A percentile compares a stretch with the other conserved stretches of the same genome.
Evolutionary conservation across 2,113 vertebrate species (phyloP).

Genomic region (Urocitellus parryii): DNA sequence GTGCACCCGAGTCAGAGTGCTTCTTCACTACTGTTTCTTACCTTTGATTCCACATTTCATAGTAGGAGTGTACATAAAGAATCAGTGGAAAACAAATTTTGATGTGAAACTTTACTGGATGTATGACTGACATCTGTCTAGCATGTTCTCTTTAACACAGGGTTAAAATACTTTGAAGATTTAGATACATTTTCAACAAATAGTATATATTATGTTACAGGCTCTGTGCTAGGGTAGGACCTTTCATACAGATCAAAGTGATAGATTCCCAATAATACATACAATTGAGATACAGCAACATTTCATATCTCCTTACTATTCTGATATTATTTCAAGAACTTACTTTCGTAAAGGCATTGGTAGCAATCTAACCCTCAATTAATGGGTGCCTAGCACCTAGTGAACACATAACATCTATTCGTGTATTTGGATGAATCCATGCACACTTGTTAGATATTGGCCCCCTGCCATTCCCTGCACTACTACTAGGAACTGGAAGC

Average conservation of each 20-base stretch:
- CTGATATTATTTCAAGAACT: constrained; percentile 10
- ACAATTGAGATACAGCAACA: neutral
- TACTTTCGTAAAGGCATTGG: neutral
- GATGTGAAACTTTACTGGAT: neutral
- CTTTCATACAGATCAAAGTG: constrained; percentile 23
- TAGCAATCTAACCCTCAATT: neutral
- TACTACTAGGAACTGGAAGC: neutral
- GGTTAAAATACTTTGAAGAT: constrained; percentile 38
- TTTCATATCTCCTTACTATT: neutral
- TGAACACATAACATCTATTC: neutral
- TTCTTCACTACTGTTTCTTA: neutral
- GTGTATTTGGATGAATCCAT: neutral
- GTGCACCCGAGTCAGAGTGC: neutral
- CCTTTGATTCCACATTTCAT: neutral
- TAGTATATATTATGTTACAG: neutral
- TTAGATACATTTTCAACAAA: neutral
- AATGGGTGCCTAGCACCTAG: neutral
- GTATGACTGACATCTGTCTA: constrained; percentile 10
- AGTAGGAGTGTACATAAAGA: neutral
- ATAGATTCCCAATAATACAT: neutral
- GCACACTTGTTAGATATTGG: neutral
- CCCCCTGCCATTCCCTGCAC: neutral
- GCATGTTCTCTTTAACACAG: constrained; percentile 44
- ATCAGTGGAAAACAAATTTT: constrained; percentile 48
- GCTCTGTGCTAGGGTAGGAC: neutral